phyloP scores from a whole-genome alignment of 2,113 vertebrate genomes.

The Arothron firmamentum region DNA sequence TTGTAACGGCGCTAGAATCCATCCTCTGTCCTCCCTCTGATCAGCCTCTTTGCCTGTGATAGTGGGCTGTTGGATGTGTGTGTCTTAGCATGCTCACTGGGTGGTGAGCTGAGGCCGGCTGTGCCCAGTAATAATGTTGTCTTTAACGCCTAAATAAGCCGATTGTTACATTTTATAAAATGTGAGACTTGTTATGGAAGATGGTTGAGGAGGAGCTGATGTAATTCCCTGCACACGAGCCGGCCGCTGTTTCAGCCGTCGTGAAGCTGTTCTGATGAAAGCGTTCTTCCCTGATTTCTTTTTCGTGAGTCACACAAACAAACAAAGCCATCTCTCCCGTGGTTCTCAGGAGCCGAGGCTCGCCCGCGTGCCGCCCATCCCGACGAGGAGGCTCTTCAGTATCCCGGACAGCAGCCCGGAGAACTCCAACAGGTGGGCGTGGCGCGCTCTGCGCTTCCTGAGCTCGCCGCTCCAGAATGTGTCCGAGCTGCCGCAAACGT shows the following conservation, averaged over 20 bases:
- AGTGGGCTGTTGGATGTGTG: too few species aligned
- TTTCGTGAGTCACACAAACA: conserved; percentile 14
- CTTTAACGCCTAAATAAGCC: too few species aligned
- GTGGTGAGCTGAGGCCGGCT: too few species aligned
- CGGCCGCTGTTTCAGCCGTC: too few species aligned
- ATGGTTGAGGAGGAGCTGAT: conserved; percentile 12
- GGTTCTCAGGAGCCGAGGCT: conserved; percentile 71
- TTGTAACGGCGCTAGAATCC: not conserved
- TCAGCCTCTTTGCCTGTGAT: not conserved
- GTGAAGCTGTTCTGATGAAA: too few species aligned
- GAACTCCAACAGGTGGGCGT: conserved; percentile 70
- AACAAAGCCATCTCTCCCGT: conserved; percentile 12
- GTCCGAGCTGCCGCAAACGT: conserved; percentile 42
- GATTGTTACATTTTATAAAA: too few species aligned
- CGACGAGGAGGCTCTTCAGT: conserved; percentile 74
- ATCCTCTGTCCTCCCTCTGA: not conserved
- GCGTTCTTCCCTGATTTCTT: conserved; percentile 18
- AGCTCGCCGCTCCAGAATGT: conserved; percentile 30
- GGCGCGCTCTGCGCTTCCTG: conserved; percentile 2
- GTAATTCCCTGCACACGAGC: not conserved
- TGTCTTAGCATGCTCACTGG: too few species aligned
- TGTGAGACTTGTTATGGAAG: too few species aligned
- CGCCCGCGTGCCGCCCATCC: conserved; percentile 75
- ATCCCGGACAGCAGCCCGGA: conserved; percentile 72
- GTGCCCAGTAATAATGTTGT: too few species aligned